Base-by-base conservation (phyloP, 1,140 invertebrate species). In the Lordiphosa collinella region DNA sequence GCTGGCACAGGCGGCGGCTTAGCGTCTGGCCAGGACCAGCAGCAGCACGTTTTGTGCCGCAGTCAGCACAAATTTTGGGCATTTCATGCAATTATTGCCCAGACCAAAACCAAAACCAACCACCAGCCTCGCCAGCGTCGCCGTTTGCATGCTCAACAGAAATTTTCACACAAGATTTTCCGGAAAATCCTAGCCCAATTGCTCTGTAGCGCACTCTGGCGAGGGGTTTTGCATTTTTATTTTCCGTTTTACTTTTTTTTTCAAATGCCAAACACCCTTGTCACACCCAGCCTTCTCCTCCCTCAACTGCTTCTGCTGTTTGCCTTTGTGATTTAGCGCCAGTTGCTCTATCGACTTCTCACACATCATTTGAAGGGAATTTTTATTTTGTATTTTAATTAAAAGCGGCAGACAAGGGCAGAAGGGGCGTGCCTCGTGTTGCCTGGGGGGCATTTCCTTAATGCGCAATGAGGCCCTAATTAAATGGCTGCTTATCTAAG, bases 141-240 rank as follows among this genome's bases (percentile, higher is more conserved):
- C 43, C 64, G 72, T 78, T 85, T 84, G 78, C 79, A 69, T 49
- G 78, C 78, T 84, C 78, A 85, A 84, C 78, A 84, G 78, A 84
- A 84, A 84, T 84, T 84, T 84, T 70, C 79, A 85, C 68, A 84
- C 63, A 69, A 82, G 76, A 82, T 82, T 79, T 80, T 80, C 74
- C 25, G 56, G 56, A 66, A 70, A 70, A 71, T 47, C 65, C 38
- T 62, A 48, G 49, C 52, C 59, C 63, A 55, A 67, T 69, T 71
- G 72, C 62, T 14, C 54, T 37, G 46, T 64, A 22, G 18, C 18
- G 40, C 37, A 8, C 2, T 25, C 18, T 4, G 4, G 18, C 18
- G 3, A 3, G 22, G 51, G 53, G 46, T 50, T 71, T 82, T 75
- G 53, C 68, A 72, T 78, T 67, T 37, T 3, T 6, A 6, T 25